Percentiles rank a stretch among this genome's conserved stretches.
These are phyloP conservation scores for Neocloeon triangulifer DNA, from an alignment of 1,140 invertebrate species.

Conservation along the genomic window DNA sequence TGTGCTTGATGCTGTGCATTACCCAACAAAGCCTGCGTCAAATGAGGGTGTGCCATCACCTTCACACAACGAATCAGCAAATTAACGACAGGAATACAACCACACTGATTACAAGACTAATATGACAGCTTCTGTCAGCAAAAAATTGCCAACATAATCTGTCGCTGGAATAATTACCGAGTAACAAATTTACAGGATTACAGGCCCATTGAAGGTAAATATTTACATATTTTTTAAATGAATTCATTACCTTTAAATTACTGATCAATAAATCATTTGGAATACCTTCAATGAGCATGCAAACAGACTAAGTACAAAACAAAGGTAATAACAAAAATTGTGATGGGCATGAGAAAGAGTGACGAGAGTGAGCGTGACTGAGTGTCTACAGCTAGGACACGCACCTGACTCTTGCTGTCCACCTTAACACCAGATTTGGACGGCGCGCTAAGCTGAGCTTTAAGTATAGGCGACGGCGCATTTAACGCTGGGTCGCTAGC, in stretches of 20 bases:
- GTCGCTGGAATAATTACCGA: too few relatives aligned
- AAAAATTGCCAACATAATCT: too few relatives aligned
- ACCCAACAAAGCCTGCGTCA: slow-evolving; percentile 31
- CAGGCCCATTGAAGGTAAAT: too few relatives aligned
- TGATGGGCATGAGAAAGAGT: slow-evolving; percentile 8
- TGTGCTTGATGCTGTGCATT: too few relatives aligned
- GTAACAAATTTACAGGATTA: too few relatives aligned
- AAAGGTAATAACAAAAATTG: too few relatives aligned
- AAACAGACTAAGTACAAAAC: slow-evolving; percentile 4
- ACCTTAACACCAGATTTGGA: slow-evolving; percentile 28
- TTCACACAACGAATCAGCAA: too few relatives aligned
- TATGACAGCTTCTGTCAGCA: too few relatives aligned
- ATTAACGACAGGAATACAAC: neutral
- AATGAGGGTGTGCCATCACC: slow-evolving; percentile 35
- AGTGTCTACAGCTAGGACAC: slow-evolving; percentile 10
- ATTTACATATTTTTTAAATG: too few relatives aligned
- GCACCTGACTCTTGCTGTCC: slow-evolving; percentile 35
- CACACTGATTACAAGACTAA: too few relatives aligned
- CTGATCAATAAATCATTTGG: too few relatives aligned
- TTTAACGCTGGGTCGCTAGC: neutral
- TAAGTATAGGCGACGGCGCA: slow-evolving; percentile 37
- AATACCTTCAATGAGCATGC: slow-evolving; percentile 6
- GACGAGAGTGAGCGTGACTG: neutral
- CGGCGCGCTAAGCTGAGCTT: slow-evolving; percentile 50
- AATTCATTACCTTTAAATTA: too few relatives aligned